These are phyloP conservation scores for Thelaira solivaga DNA, from an alignment of 2,888 invertebrate genomes.

Conservation along the genomic window DNA sequence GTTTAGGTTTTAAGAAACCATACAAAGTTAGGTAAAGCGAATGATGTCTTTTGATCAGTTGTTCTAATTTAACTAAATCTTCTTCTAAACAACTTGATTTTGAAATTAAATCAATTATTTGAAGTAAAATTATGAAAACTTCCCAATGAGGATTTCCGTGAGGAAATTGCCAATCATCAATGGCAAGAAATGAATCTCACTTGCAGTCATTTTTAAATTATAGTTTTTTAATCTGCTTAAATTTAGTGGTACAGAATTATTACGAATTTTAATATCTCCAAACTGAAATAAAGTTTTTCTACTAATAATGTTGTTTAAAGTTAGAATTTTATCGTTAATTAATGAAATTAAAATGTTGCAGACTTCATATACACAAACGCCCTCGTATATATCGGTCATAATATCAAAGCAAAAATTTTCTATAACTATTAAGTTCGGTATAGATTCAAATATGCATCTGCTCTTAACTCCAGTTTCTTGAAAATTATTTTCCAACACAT, in stretches of 20 bases:
- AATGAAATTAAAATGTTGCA: slow-evolving; percentile 14
- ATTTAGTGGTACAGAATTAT: slow-evolving; percentile 10
- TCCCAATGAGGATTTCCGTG: slow-evolving; percentile 4
- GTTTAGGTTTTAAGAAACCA: slow-evolving; percentile 54
- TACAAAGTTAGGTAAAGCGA: slow-evolving; percentile 9
- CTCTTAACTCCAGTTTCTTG: slow-evolving; percentile 18
- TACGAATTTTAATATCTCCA: slow-evolving; percentile 7
- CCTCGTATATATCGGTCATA: slow-evolving; percentile 36
- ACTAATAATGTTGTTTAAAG: slow-evolving; percentile 36
- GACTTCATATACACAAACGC: slow-evolving; percentile 19
- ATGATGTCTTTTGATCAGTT: slow-evolving; percentile 29
- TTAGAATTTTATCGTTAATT: slow-evolving; percentile 33
- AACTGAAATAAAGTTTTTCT: slow-evolving; percentile 49
- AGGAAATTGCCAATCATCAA: too few species aligned
- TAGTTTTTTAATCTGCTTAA: background rate
- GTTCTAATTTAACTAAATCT: slow-evolving; percentile 19
- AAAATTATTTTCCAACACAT: slow-evolving; percentile 7
- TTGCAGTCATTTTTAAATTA: slow-evolving; percentile 10
- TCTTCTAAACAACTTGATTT: slow-evolving; percentile 18
- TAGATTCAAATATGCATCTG: slow-evolving; percentile 11
- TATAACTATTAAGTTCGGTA: slow-evolving; percentile 13
- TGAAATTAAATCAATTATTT: slow-evolving; percentile 8
- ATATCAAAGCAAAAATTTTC: slow-evolving; percentile 38
- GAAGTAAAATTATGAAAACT: slow-evolving; percentile 1
- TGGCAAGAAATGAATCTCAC: slow-evolving; percentile 35